These are phyloP conservation scores for Cataglyphis livida DNA, from an alignment of 2,888 invertebrate species.

Conservation along the genomic window DNA sequence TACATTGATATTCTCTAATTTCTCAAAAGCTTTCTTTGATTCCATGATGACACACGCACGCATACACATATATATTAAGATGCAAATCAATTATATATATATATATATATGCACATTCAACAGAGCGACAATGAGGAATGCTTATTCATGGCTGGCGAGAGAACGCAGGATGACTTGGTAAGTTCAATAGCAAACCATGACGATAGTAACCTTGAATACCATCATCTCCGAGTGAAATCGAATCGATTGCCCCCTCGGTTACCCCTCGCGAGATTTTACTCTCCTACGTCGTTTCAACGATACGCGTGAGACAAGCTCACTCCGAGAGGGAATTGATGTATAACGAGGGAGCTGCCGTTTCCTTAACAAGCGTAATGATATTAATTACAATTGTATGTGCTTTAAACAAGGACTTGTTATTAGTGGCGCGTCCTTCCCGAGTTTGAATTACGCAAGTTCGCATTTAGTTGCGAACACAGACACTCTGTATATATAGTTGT, in stretches of 20 bases:
- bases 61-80: neutral
- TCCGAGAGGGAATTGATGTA: conserved; percentile 3
- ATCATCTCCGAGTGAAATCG: conserved; percentile 67
- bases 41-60: neutral
- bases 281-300: conserved; percentile 19
- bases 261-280: conserved; percentile 47
- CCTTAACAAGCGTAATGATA: conserved; percentile 75
- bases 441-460: conserved; percentile 57
- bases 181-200: conserved; percentile 33
- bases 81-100: neutral
- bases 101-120: neutral
- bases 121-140: neutral
- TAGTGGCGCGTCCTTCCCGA: conserved; percentile 28
- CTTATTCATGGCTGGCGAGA: conserved; percentile 43
- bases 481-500: conserved; percentile 68
- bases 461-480: conserved; percentile 44
- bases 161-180: conserved; percentile 41
- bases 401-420: conserved; percentile 21
- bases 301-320: conserved; percentile 1
- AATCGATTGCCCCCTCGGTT: conserved; percentile 46
- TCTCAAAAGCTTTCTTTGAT: neutral
- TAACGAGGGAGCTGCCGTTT: conserved; percentile 68
- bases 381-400: conserved; percentile 75
- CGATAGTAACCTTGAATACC: conserved; percentile 54
- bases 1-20: conserved; percentile 14